phyloP scores from a whole-genome alignment of 92 coral and sea anemone species.

The Metridium senile region DNA sequence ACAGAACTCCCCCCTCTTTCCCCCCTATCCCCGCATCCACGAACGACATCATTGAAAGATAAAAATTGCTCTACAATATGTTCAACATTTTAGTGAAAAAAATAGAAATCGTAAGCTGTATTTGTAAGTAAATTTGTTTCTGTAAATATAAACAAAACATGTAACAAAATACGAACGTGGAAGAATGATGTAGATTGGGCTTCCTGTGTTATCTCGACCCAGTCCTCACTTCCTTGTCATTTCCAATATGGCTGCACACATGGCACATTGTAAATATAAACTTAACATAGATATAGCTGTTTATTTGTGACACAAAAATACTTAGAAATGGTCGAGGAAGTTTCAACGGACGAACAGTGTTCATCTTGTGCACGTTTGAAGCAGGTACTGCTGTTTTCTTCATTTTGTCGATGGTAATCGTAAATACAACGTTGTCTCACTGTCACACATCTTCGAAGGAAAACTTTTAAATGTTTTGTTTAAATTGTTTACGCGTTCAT shows the following conservation, averaged over 20 bases:
- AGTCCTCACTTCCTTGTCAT: not conserved
- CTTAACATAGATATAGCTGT: not conserved
- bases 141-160: too few relatives aligned
- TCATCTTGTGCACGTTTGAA: slow-evolving; percentile 28
- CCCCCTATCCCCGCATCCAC: too few relatives aligned
- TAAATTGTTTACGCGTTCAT: too few relatives aligned
- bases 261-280: slow-evolving; percentile 1
- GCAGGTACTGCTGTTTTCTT: slow-evolving; percentile 15
- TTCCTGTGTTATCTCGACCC: slow-evolving; percentile 16
- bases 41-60: too few relatives aligned
- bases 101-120: too few relatives aligned
- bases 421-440: not conserved
- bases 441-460: not conserved
- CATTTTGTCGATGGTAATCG: not conserved
- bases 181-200: not conserved
- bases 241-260: slow-evolving; percentile 27
- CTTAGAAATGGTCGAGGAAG: slow-evolving; percentile 27
- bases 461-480: too few relatives aligned
- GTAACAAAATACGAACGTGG: not conserved
- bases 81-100: too few relatives aligned
- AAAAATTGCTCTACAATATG: too few relatives aligned
- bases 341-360: slow-evolving; percentile 13
- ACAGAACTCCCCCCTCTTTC: too few relatives aligned
- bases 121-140: too few relatives aligned
- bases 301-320: not conserved